Base-by-base conservation (phyloP, 1,140 invertebrate genomes). In the Lineus longissimus region DNA sequence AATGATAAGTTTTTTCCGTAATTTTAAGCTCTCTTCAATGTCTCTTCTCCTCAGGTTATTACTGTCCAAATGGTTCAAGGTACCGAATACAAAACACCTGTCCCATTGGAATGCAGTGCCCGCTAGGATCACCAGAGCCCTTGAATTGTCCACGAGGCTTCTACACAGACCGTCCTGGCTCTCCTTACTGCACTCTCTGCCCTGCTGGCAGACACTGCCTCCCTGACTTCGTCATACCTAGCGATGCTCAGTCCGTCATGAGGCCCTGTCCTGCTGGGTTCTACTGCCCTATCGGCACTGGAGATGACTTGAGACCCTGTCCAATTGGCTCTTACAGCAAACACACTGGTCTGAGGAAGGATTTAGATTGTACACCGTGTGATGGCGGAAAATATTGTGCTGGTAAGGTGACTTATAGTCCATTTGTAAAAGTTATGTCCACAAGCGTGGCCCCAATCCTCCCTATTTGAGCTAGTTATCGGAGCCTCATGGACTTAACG, bases 161-260 rank as follows among this genome's bases (percentile, higher is more conserved):
- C 6, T 76, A 71, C 59, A 70, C 68, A 17, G 73, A 75, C 58
- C 68, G 62, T 51, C 41, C 65, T 45, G 74, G 74, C 6, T 65
- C 69, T 17, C 36, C 47, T 1, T 33, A 41, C 13, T 77, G 76
- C 41, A 30, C 27, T 1, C 22, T 64, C 0, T 79, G 77, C 66
- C 77, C 77, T 56, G 75, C 70, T 73, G 76, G 77, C n/a, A 77
- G 70, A 51, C 78, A 77, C 64, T 79, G 77, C 71, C 64, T 77
- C 1, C 76, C 77, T 30, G 69, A 72, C 13, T 59, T 72, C 25
- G 71, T 72, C 2, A 60, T 71, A 4, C 64, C 66, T 22, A 73
- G 74, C 23, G 62, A 67, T 54, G 25, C 70, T 17, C 57, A 56
- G 9, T 65, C 76, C 9, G 65, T 71, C n/a, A 73, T 66, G 45